phyloP scores from a whole-genome alignment of 2,113 vertebrate genomes.

The Psammodynastes pulverulentus region DNA sequence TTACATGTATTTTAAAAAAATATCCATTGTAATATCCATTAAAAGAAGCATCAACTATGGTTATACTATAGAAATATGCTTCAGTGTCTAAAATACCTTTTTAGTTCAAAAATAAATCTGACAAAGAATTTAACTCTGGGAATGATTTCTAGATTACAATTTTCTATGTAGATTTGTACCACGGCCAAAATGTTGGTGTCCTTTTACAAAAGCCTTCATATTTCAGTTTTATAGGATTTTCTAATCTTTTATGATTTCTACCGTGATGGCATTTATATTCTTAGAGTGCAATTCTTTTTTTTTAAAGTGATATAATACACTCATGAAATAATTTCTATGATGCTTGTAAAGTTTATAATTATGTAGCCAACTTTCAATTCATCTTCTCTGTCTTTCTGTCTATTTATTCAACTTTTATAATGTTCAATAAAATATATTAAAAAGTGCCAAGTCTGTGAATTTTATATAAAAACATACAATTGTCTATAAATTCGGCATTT shows the following conservation, averaged over 20 bases:
- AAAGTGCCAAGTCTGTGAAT: background rate
- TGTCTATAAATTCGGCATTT: background rate
- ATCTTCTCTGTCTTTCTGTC: background rate
- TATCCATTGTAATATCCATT: background rate
- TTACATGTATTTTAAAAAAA: background rate
- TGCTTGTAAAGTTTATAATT: background rate
- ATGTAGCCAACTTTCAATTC: background rate
- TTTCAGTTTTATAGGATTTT: background rate
- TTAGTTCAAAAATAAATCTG: background rate
- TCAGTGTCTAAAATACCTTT: background rate
- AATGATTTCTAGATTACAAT: background rate
- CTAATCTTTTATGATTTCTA: background rate
- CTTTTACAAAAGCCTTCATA: background rate
- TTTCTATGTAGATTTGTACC: background rate
- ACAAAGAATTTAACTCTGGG: background rate
- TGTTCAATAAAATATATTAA: background rate
- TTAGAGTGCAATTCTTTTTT: background rate
- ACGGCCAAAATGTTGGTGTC: background rate
- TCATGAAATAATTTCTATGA: background rate
- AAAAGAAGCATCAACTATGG: background rate
- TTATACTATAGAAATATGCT: background rate
- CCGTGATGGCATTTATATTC: background rate
- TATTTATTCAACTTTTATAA: background rate
- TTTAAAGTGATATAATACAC: background rate
- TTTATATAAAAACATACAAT: background rate